Evolutionary conservation across 2,888 invertebrate species (phyloP).

Genomic region (Macropis europaea): DNA sequence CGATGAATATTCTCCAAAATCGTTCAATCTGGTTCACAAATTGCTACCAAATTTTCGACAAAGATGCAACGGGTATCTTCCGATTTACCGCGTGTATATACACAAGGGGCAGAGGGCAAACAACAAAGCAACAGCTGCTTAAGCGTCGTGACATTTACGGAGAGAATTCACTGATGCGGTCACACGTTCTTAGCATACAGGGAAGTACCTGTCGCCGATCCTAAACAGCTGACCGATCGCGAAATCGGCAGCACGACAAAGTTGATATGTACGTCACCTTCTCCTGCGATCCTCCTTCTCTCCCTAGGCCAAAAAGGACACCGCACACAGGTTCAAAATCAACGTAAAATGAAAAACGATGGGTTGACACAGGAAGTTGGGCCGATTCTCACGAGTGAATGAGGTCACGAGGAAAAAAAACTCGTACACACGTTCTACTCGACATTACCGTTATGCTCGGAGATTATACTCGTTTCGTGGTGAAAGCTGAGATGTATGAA

Average conservation of each 20-base stretch:
- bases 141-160: background rate
- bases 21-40: too few relatives aligned
- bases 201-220: background rate
- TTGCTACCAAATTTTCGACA: background rate
- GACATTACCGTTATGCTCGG: slow-evolving; percentile 48
- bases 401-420: slow-evolving; percentile 22
- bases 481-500: slow-evolving; percentile 29
- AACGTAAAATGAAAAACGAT: too few relatives aligned
- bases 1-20: too few relatives aligned
- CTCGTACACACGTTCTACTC: slow-evolving; percentile 18
- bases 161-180: background rate
- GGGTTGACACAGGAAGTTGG: too few relatives aligned
- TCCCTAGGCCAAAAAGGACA: too few relatives aligned
- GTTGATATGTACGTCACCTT: too few relatives aligned
- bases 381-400: too few relatives aligned
- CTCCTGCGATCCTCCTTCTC: too few relatives aligned
- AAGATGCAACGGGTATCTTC: background rate
- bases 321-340: too few relatives aligned
- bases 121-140: slow-evolving; percentile 11
- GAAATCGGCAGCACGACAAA: background rate
- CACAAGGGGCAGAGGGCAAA: background rate
- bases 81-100: background rate
- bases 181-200: background rate
- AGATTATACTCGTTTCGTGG: too few relatives aligned
- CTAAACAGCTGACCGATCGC: background rate